Percentiles rank a stretch among this genome's conserved stretches.
Conservation (phyloP, 2,888 invertebrate genomes). For the Aspidiotus rigidus region DNA sequence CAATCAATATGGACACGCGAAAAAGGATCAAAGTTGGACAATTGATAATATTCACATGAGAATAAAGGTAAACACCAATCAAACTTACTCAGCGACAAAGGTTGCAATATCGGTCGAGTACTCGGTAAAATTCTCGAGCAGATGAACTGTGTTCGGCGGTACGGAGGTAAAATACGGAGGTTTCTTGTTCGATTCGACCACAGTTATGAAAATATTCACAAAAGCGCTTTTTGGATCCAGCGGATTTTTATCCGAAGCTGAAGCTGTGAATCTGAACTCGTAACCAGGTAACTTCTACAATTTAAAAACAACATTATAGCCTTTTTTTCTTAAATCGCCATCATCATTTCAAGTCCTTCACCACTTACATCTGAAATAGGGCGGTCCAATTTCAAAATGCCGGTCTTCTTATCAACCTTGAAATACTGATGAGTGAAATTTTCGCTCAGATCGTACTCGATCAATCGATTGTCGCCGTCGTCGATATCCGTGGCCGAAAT, state of each 20-base stretch:
- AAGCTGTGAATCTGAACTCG: constrained; percentile 60
- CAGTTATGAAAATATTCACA: constrained; percentile 71
- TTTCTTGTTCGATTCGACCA: constrained; percentile 80
- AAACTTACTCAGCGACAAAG: constrained; percentile 57
- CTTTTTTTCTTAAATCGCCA: not conserved
- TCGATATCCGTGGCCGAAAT: constrained; percentile 89
- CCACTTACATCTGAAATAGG: constrained; percentile 47
- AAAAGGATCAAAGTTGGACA: too few species aligned
- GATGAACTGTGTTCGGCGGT: constrained; percentile 51
- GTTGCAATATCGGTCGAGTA: constrained; percentile 61
- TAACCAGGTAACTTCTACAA: constrained; percentile 54
- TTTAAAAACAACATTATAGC: not conserved
- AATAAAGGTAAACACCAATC: too few species aligned
- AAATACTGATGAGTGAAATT: constrained; percentile 55
- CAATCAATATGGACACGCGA: too few species aligned
- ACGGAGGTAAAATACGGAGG: constrained; percentile 62
- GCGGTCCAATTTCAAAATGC: constrained; percentile 67
- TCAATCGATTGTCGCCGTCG: constrained; percentile 79
- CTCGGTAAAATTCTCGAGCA: constrained; percentile 66
- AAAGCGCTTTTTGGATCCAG: constrained; percentile 53
- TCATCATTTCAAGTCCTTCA: constrained; percentile 46
- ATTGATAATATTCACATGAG: too few species aligned
- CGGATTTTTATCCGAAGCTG: constrained; percentile 67
- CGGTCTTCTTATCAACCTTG: constrained; percentile 68
- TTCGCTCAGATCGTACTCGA: constrained; percentile 52